phyloP scores from a whole-genome alignment of 2,113 vertebrate genomes.

The Sardina pilchardus region DNA sequence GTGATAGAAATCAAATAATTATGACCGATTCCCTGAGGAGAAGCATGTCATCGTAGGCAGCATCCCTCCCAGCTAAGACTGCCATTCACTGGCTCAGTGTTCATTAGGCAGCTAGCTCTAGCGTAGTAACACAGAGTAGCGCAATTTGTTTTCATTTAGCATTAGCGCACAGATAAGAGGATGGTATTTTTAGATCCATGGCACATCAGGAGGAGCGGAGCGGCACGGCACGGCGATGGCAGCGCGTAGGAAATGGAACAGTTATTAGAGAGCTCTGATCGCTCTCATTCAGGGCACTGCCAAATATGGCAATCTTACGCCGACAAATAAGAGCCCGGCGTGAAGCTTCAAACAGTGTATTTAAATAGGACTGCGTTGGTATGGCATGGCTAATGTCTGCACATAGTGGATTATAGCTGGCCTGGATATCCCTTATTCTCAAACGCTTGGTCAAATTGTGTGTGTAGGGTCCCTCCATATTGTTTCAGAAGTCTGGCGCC shows the following conservation, averaged over 20 bases:
- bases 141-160: background rate
- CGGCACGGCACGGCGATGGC: background rate
- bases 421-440: background rate
- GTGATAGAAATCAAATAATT: constrained; percentile 6
- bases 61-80: background rate
- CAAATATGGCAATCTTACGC: background rate
- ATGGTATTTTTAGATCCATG: background rate
- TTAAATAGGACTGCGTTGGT: background rate
- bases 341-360: background rate
- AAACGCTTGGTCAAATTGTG: background rate
- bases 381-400: background rate
- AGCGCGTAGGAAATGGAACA: background rate
- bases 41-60: background rate
- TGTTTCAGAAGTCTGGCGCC: background rate
- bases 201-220: background rate
- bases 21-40: background rate
- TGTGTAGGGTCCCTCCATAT: background rate
- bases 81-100: background rate
- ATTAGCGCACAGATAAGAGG: background rate
- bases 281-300: background rate
- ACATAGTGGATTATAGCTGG: background rate
- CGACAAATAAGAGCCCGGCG: background rate
- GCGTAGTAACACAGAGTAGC: background rate
- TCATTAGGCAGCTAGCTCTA: background rate
- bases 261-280: background rate